Base-by-base conservation (phyloP, 2,888 invertebrate genomes). In the Stenotaenia linearis region DNA sequence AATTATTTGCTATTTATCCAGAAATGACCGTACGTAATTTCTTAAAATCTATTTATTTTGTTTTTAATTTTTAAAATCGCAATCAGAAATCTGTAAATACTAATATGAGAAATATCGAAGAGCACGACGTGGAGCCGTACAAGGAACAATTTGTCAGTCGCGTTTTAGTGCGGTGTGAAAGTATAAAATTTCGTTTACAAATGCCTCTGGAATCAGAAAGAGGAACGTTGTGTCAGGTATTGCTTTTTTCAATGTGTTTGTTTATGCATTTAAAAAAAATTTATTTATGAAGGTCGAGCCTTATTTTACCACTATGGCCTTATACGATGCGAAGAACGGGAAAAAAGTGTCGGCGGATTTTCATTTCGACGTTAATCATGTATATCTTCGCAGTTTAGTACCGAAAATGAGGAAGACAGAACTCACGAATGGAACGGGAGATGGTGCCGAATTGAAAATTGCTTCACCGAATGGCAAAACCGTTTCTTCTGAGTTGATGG, bases 311-410 rank as follows among this genome's bases (percentile, higher is more conserved):
- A 91, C 93, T 76, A 87, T 98, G 82, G 92, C 95, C 80, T 87
- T 98, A 61, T 98, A 94, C 86, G 98, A 98, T 88, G 93, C 93
- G 6, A 92, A 92, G 84, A 91, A 91, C 82, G 93, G 93, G 45
- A 90, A 91, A 84, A 97, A 97, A 87, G 88, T 98, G 82, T 94
- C 96, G 1, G 97, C 97, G 86, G 96, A 95, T 87, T 97, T 97
- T 88, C 92, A 95, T 86, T 94, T 95, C 84, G 94, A 95, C 86
- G 88, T 95, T 18, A 95, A 95, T 87, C 91, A 92, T 84, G 89
- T 91, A 10, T 90, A 90, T 81, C 91, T 93, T n/a, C 87, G 89
- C 76, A 89, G 88, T 80, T 88, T 91, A 86, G 84, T 91, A 81
- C 87, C 89, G 88, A 85, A 83, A 87, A 86, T 83, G 2, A 86